Conservation (phyloP, 2,797 vertebrate species). For the Rhynchonycteris naso region DNA sequence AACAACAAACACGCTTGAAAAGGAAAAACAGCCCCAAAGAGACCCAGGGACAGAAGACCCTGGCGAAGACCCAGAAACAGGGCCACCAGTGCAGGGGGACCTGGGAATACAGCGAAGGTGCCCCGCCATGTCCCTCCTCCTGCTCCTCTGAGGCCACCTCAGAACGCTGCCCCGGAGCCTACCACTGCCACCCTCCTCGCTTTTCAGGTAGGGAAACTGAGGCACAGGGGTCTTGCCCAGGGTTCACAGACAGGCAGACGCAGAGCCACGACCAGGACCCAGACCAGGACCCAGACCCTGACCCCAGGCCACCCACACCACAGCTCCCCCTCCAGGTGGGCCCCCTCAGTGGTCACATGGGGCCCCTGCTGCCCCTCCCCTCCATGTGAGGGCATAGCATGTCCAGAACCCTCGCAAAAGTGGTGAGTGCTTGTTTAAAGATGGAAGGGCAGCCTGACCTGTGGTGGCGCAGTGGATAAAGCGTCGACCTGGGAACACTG, state of each 20-base stretch:
- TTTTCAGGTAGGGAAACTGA: neutral
- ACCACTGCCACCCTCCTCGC: neutral
- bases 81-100: rapidly evolving
- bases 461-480: too few relatives aligned
- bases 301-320: neutral
- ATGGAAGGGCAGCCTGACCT: too few relatives aligned
- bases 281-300: neutral
- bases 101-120: rapidly evolving
- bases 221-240: neutral
- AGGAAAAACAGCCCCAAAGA: neutral
- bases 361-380: neutral
- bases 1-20: too few relatives aligned
- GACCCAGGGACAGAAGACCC: neutral
- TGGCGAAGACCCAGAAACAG: neutral
- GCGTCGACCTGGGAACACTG: too few relatives aligned
- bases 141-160: neutral
- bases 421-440: rapidly evolving
- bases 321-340: neutral
- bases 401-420: neutral
- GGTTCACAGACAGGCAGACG: neutral
- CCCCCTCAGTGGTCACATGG: neutral
- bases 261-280: neutral
- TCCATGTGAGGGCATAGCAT: rapidly evolving
- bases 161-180: neutral
- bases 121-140: rapidly evolving